Conservation (phyloP, 2,797 vertebrate genomes). For the Chaetophractus vellerosus region DNA sequence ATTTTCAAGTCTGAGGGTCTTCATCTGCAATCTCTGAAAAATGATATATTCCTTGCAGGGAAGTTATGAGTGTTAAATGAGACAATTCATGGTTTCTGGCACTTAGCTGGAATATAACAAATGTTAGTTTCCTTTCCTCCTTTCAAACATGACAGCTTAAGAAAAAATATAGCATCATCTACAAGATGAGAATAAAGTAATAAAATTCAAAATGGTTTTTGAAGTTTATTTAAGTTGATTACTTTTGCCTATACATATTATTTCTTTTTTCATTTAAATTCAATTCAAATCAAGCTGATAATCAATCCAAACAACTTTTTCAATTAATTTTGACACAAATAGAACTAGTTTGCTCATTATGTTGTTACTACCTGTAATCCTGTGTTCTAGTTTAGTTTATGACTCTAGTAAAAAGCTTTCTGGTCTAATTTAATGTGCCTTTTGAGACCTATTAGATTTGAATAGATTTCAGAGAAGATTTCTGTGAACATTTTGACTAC, state of each 20-base stretch:
- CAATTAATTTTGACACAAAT: conserved; percentile 75
- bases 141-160: conserved; percentile 71
- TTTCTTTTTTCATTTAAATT: conserved; percentile 34
- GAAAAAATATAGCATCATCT: conserved; percentile 66
- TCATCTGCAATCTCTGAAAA: conserved; percentile 69
- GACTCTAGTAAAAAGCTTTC: conserved; percentile 56
- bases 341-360: conserved; percentile 69
- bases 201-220: conserved; percentile 78
- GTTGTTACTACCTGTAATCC: conserved; percentile 60
- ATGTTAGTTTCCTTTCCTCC: conserved; percentile 69
- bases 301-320: conserved; percentile 63
- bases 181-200: conserved; percentile 68
- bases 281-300: conserved; percentile 69
- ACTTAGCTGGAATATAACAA: conserved; percentile 61
- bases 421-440: conserved; percentile 67
- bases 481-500: conserved; percentile 42
- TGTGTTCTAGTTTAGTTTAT: conserved; percentile 66
- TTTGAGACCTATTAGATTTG: conserved; percentile 59
- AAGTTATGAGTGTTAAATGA: conserved; percentile 66
- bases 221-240: conserved; percentile 75
- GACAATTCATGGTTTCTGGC: conserved; percentile 72
- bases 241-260: conserved; percentile 37
- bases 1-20: conserved; percentile 62
- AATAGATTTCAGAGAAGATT: conserved; percentile 55
- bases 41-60: conserved; percentile 62